Conservation (phyloP, 2,888 invertebrate genomes). For the Palloptera scutellata region DNA sequence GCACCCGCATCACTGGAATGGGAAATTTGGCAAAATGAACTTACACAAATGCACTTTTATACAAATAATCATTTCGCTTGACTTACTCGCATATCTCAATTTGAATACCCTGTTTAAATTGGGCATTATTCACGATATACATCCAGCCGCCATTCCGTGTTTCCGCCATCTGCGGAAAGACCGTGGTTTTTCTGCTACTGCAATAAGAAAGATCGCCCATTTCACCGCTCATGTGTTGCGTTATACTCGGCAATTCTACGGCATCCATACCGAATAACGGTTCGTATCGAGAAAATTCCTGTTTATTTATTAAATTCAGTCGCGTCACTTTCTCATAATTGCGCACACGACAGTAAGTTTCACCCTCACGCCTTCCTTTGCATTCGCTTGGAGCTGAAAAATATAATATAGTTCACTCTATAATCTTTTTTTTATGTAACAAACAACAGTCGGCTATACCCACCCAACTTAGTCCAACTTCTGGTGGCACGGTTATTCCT, state of each 20-base stretch:
- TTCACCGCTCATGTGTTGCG: constrained; percentile 64
- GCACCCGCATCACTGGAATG: constrained; percentile 60
- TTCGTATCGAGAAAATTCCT: constrained; percentile 47
- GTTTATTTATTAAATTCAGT: constrained; percentile 51
- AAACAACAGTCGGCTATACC: background rate
- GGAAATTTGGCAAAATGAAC: no score
- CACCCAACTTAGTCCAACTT: constrained; percentile 8
- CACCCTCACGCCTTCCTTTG: constrained; percentile 40
- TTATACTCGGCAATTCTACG: constrained; percentile 64
- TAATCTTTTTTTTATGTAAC: background rate
- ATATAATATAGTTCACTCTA: background rate
- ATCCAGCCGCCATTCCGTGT: constrained; percentile 73
- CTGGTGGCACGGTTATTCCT: background rate
- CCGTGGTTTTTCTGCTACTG: constrained; percentile 61
- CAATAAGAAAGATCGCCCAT: constrained; percentile 65
- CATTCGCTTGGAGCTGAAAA: constrained; percentile 9
- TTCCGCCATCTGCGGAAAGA: constrained; percentile 71
- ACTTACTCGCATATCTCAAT: constrained; percentile 79
- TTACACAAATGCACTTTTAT: no score
- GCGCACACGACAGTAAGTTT: constrained; percentile 64
- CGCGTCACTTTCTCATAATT: constrained; percentile 63
- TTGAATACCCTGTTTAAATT: constrained; percentile 75
- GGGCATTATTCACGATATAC: constrained; percentile 75
- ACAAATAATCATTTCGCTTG: constrained; percentile 25
- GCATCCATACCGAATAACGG: constrained; percentile 58